Evolutionary conservation across 2,113 vertebrate genomes (phyloP), one percentile per base, ranked within the genome.

Genomic region (Chionis minor): DNA sequence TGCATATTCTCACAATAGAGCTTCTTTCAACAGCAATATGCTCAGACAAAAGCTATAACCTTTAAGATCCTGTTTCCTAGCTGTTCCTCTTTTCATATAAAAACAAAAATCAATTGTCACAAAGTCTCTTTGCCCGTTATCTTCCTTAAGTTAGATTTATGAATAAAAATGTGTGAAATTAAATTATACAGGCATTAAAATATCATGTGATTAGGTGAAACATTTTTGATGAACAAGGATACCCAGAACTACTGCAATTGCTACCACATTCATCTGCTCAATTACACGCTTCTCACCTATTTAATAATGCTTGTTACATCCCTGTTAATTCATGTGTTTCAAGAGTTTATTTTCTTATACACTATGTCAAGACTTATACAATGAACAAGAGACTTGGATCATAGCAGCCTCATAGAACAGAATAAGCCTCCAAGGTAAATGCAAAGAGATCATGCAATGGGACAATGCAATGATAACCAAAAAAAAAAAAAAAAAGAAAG

Each of bases 241-340:
- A 96, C 65, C 81, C 54, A 81, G 89, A 94, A 96, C 97, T 45
- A 62, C 63, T 88, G 62, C 54, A 87, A 80, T 35, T 86, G 91
- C 77, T 77, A 49, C 87, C 78, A 94, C 70, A 52, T 85, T 95
- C 66, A 90, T 88, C 52, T 1, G 6, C 70, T 95, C 93, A 96
- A 92, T 97, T 96, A 96, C 88, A 97, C 70, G 93, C 92, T 95
- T 96, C 91, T 97, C 95, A 96, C 91, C 92, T 95, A 86, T 97
- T 97, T 95, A 95, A 92, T 83, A 96, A 97, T 88, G 85, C 87
- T 93, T 92, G 70, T 96, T 96, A 94, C 56, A 88, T 28, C 75
- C 67, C 44, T 94, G 73, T 87, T 97, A 97, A 97, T 95, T 97
- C 91, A 96, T 91, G 63, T 55, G 75, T 88, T 96, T 97, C 26